Evolutionary conservation across 2,113 vertebrate genomes (phyloP), one percentile per base, ranked within the genome.

Genomic region (Cacatua alba): DNA sequence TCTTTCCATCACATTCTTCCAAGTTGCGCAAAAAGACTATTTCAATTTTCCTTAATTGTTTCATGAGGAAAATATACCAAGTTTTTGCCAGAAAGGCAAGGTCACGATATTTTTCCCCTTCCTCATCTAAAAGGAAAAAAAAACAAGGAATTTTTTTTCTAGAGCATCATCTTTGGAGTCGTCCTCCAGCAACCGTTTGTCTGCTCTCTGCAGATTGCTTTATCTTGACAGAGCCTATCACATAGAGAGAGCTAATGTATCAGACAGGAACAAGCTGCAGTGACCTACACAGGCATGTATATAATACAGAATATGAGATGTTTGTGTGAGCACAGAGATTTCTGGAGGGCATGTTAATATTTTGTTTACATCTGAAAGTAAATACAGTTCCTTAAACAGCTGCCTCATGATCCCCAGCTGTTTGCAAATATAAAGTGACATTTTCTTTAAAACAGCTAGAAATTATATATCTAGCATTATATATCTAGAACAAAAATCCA

Each of bases 291-390:
- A 7, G 37, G 1, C 74, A 49, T 59, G 84, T 68, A 93, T 93
- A 93, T 95, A 88, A 90, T 78, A 89, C 6, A 88, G 82, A 88
- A 46, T 71, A 77, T 37, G 88, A 92, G 76, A 81, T 76, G 43
- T 81, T 92, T 82, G 67, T 93, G 82, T 28, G 82, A 95, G 82
- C 64, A 74, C 87, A 92, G 84, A 92, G 90, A 93, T 86, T 96
- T 88, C 95, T 83, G 64, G 82, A 75, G 95, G 92, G 72, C 68
- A 88, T 72, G 91, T 91, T 60, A 86, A 96, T 95, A 94, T 91
- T 95, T 93, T 92, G 92, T 88, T 93, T 94, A 76, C 51, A 52
- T 92, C 86, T 52, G n/a, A 84, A 96, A 96, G 91, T 93, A 95
- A 94, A 88, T 82, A 86, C 63, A 71, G 57, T 69, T 78, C 65